A percentile compares a stretch with the other conserved stretches of the same genome.
Conservation (phyloP, 1,140 invertebrate species). For the Trissolcus basalis region DNA sequence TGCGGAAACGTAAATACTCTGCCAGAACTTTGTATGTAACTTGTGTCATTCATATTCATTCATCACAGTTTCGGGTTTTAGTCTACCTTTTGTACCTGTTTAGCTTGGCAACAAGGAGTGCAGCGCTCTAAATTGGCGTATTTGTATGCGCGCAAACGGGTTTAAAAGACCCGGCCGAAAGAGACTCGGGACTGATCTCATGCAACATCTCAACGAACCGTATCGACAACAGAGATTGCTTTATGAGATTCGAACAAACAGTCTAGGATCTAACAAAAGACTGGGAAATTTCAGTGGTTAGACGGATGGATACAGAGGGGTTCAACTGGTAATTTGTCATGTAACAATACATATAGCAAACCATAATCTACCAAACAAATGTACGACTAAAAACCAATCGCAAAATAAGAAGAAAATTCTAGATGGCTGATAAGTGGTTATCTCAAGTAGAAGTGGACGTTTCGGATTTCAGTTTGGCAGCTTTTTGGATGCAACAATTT, state of each 20-base stretch:
- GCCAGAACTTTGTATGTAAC: constrained; percentile 8
- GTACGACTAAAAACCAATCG: constrained; percentile 16
- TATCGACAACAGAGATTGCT: not conserved
- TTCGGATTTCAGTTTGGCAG: too few relatives aligned
- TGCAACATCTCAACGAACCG: constrained; percentile 10
- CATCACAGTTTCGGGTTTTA: constrained; percentile 1
- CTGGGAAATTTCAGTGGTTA: not conserved
- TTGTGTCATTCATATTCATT: constrained; percentile 10
- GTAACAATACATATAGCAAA: constrained; percentile 53
- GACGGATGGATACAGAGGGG: not conserved
- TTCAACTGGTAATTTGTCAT: constrained; percentile 14
- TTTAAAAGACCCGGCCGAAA: constrained; percentile 4
- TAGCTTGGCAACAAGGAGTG: constrained; percentile 17
- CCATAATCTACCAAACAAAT: constrained; percentile 33
- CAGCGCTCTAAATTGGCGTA: constrained; percentile 3
- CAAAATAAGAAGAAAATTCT: not conserved
- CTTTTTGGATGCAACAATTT: too few relatives aligned
- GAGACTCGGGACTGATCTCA: not conserved
- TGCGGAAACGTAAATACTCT: constrained; percentile 29
- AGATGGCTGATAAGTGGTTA: not conserved
- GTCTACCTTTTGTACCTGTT: constrained; percentile 8
- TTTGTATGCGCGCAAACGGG: constrained; percentile 7
- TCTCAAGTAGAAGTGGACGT: constrained; percentile 3
- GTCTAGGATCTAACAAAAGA: not conserved
- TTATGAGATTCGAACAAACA: constrained; percentile 5